Base-by-base conservation (phyloP, 2,113 vertebrate species). In the Coracopsis vasa region DNA sequence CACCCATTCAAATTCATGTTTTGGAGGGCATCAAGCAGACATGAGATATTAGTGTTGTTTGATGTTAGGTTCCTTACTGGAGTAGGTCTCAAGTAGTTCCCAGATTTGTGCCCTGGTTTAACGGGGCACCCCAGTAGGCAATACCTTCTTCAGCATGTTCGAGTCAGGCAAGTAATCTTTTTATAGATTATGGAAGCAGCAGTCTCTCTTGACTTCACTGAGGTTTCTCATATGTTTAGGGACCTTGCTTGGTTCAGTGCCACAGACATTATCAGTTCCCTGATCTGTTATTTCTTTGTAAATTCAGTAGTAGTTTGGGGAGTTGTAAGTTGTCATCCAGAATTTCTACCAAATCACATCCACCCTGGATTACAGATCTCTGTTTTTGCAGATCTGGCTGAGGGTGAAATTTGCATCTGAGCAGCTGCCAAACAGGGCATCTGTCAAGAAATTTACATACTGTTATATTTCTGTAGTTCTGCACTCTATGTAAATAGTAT, bases 381-480 rank as follows among this genome's bases (percentile, higher is more conserved):
- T 91, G 74, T 90, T 95, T 94, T 93, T 93, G 85, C 92, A 96
- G 85, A 90, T 95, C 93, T 96, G 93, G 70, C 90, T 93, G 74
- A 86, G 92, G 83, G 61, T 65, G 78, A 95, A 95, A 96, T 97
- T 86, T 94, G 62, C 84, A 82, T 96, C 85, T 94, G 90, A 96
- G 87, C 71, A 90, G 92, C 93, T 96, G 94, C 96, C 95, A 96
- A 96, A 85, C 93, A 97, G 92, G 95, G 94, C 95, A 96, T 97
- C 95, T 97, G 95, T 96, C 95, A 95, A 97, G 83, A 71, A 92
- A 96, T 97, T 96, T 97, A 51, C 95, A 96, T 96, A 96, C 91
- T 92, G 86, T 95, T 97, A 80, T 93, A 97, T 94, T 96, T 97
- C 90, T 95, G 84, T 82, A 95, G 91, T 95, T 97, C 95, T 65